A percentile compares a stretch with the other conserved stretches of the same genome.
Conservation (phyloP, 2,888 invertebrate genomes). For the Drosophila siamana region DNA sequence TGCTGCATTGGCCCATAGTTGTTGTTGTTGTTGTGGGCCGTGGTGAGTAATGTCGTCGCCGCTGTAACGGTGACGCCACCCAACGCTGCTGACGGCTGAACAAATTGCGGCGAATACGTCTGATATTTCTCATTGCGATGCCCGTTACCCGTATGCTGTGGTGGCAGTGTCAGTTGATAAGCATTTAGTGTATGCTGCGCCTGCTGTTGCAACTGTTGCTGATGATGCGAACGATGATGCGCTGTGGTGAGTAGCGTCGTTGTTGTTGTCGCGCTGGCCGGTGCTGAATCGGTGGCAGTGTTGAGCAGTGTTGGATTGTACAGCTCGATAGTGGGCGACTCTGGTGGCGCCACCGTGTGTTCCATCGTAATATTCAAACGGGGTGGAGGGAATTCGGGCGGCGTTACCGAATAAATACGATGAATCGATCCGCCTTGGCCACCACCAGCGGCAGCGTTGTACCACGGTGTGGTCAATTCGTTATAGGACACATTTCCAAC, state of each 20-base stretch:
- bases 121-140: slow-evolving; percentile 66
- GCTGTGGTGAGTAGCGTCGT: slow-evolving; percentile 40
- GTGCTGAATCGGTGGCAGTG: slow-evolving; percentile 52
- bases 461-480: slow-evolving; percentile 75
- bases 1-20: slow-evolving; percentile 62
- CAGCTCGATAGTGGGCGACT: slow-evolving; percentile 68
- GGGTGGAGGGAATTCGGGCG: slow-evolving; percentile 81
- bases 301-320: slow-evolving; percentile 67
- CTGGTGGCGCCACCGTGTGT: slow-evolving; percentile 73
- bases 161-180: slow-evolving; percentile 63
- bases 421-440: slow-evolving; percentile 34
- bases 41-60: slow-evolving; percentile 45
- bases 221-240: slow-evolving; percentile 61
- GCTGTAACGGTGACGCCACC: slow-evolving; percentile 46
- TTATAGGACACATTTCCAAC: slow-evolving; percentile 32
- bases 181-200: slow-evolving; percentile 58
- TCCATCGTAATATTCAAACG: slow-evolving; percentile 65
- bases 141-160: slow-evolving; percentile 16
- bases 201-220: slow-evolving; percentile 55
- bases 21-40: slow-evolving; percentile 43
- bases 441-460: slow-evolving; percentile 16
- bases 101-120: slow-evolving; percentile 70
- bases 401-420: slow-evolving; percentile 69
- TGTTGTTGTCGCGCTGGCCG: slow-evolving; percentile 36
- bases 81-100: slow-evolving; percentile 44